Conservation (phyloP, 2,797 vertebrate species). For the Streptopelia turtur region DNA sequence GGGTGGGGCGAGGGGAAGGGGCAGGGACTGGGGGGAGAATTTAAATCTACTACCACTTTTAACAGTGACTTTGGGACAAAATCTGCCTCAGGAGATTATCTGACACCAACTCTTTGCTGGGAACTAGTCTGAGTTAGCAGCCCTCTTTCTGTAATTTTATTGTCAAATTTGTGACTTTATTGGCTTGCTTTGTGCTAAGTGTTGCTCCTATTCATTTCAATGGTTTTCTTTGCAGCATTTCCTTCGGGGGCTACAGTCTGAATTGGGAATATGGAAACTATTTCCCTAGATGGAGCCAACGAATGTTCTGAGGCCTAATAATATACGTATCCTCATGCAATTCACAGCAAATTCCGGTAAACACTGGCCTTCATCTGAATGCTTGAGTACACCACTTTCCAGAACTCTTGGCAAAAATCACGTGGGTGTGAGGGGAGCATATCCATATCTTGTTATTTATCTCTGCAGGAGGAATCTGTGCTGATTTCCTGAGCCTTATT, state of each 20-base stretch:
- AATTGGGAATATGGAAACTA: constrained; percentile 47
- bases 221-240: constrained; percentile 1
- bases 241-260: not conserved
- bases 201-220: not conserved
- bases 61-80: not conserved
- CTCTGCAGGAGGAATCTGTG: not conserved
- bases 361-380: constrained; percentile 4
- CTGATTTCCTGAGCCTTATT: constrained; percentile 11
- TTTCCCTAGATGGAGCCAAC: constrained; percentile 49
- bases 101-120: not conserved
- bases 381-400: constrained; percentile 20
- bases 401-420: constrained; percentile 30
- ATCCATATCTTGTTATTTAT: constrained; percentile 40
- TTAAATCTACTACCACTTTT: not conserved
- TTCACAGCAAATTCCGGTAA: constrained; percentile 50
- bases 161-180: not conserved
- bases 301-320: constrained; percentile 53
- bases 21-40: not conserved
- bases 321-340: constrained; percentile 29
- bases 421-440: not conserved
- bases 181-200: not conserved
- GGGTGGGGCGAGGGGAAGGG: too few species aligned
- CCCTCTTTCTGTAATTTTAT: not conserved
- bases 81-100: not conserved
- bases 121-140: not conserved